A percentile compares a stretch with the other conserved stretches of the same genome.
Conservation (phyloP, 1,140 invertebrate genomes). For the Ylistrum balloti region DNA sequence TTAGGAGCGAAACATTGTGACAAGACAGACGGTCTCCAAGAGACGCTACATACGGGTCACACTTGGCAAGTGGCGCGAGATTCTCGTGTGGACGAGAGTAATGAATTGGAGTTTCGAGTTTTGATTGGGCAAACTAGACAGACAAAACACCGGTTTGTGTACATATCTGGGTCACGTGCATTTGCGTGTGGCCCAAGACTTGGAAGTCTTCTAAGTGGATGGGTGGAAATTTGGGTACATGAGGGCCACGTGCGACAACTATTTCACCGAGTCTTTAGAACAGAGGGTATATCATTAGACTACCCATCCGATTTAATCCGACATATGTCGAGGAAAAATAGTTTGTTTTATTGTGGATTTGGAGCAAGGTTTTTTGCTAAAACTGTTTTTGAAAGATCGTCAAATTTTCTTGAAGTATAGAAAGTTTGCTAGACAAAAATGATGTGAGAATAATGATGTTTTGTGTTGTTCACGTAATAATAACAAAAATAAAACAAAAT, state of each 20-base stretch:
- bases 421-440: no score
- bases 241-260: not conserved
- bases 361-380: no score
- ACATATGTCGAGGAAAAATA: not conserved
- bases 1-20: conserved; percentile 22
- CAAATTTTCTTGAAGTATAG: no score
- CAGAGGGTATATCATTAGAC: not conserved
- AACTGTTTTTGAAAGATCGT: no score
- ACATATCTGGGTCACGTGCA: conserved; percentile 37
- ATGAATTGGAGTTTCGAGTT: conserved; percentile 21
- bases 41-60: conserved; percentile 16
- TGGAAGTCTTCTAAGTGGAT: not conserved
- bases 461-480: no score
- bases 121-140: not conserved
- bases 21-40: not conserved
- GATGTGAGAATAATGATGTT: no score
- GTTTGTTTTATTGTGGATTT: no score
- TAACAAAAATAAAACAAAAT: no score
- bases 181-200: not conserved
- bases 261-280: not conserved
- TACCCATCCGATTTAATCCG: not conserved
- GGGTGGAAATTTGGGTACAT: not conserved
- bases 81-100: conserved; percentile 2
- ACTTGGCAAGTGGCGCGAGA: conserved; percentile 21
- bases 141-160: conserved; percentile 32